These are phyloP conservation scores for Harpalus rufipes DNA, from an alignment of 2,888 invertebrate species.

Conservation along the genomic window DNA sequence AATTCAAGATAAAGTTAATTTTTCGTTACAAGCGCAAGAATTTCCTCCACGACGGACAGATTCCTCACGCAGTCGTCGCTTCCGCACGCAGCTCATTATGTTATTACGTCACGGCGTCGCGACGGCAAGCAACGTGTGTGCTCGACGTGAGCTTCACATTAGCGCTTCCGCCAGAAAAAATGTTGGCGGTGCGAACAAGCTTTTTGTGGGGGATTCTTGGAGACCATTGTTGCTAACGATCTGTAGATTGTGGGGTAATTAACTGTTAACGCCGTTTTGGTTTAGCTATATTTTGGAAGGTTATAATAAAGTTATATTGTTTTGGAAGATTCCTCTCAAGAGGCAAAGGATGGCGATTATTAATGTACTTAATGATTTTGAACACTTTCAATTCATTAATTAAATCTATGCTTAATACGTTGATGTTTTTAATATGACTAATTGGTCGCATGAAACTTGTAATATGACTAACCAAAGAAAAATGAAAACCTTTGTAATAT, in stretches of 20 bases:
- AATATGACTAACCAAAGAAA: no score
- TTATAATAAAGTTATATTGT: not conserved
- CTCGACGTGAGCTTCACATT: slow-evolving; percentile 33
- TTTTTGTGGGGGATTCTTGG: slow-evolving; percentile 10
- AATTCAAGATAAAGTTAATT: slow-evolving; percentile 72
- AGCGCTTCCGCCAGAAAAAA: slow-evolving; percentile 33
- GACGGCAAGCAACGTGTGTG: slow-evolving; percentile 11
- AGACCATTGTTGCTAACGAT: slow-evolving; percentile 33
- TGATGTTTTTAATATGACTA: no score
- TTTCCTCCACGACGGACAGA: slow-evolving; percentile 69
- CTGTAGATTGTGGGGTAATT: slow-evolving; percentile 30
- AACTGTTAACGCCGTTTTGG: slow-evolving; percentile 5
- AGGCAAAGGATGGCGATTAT: no score
- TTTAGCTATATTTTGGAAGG: not conserved
- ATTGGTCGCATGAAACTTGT: no score
- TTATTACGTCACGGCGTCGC: slow-evolving; percentile 48
- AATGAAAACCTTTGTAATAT: no score
- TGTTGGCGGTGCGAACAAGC: not conserved
- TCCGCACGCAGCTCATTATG: slow-evolving; percentile 63
- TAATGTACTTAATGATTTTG: no score
- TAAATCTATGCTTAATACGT: no score
- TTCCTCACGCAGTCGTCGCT: slow-evolving; percentile 70
- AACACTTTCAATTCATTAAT: no score
- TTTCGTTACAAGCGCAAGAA: slow-evolving; percentile 70
- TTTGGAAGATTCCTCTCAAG: no score